Evolutionary conservation across 2,888 invertebrate genomes (phyloP), one percentile per base, ranked within the genome.

Genomic region (Folsomia manolachei): DNA sequence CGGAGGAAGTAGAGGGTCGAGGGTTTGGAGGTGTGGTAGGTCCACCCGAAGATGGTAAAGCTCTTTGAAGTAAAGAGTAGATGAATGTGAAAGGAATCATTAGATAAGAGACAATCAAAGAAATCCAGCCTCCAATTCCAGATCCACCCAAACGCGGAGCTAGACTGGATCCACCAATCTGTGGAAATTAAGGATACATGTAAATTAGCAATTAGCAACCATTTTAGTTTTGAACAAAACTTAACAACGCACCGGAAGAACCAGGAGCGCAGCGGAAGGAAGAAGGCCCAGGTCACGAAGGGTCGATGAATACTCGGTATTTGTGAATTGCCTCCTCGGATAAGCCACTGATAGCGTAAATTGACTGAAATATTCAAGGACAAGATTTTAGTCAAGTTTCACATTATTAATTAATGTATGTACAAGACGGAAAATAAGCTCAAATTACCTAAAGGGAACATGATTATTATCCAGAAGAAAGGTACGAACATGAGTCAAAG

Each of bases 301-400:
- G 0, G 88, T 88, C 66, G 86, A 84, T 1, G 83, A 83, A 9
- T 86, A 83, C 64, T 90, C 90, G 1, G 84, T 84, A 19, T 81
- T 81, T 0, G 87, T 86, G 80, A 93, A 88, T 81, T 90, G 89
- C 66, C 89, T 87, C 7, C 91, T 87, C 0, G 93, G 93, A 84
- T 91, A 93, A 69, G 90, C 89, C 24, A 90, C 90, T 78, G 92
- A 91, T 73, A 95, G 85, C 0, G 88, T 86, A 82, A 93, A 93
- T 70, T 89, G 85, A 0, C 86, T 87, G 63, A 9, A 77, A 78
- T 67, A 63, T 39, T n/a, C n/a, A n/a, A n/a, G n/a, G n/a, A n/a
- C n/a, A n/a, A n/a, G n/a, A n/a, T n/a, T n/a, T n/a, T n/a, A n/a
- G n/a, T n/a, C n/a, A n/a, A n/a, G n/a, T n/a, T n/a, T n/a, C n/a